Base-by-base conservation (phyloP, 2,113 vertebrate genomes). In the Sprattus sprattus region DNA sequence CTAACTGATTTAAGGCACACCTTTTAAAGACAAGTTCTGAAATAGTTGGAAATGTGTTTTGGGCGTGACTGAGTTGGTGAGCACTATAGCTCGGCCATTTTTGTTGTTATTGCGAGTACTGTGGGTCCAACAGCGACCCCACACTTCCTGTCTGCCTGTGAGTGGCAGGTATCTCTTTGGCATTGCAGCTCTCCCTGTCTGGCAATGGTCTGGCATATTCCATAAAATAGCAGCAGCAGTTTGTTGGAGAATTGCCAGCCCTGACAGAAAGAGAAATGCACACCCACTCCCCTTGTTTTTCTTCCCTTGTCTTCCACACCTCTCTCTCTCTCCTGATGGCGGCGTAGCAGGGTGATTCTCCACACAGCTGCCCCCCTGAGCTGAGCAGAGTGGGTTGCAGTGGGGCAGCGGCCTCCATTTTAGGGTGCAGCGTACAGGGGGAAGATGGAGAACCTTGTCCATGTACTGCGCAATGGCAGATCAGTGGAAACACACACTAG, bases 401-500 rank as follows among this genome's bases (percentile, higher is more conserved):
- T 84, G 90, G 91, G 81, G 88, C 87, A 89, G 89, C 90, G 91
- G 91, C 94, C 83, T 95, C 95, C 95, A 95, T 95, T 93, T 95
- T 95, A 93, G 90, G 89, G 90, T 88, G 87, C 84, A 86, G 83
- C 57, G 78, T 87, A 80, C 78, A 54, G 18, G 84, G 78, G 83
- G 86, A 85, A 87, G 87, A 88, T 82, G 82, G 88, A 86, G 80
- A 82, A 81, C 78, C 78, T 86, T 80, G 71, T 13, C 71, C 71
- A n/a, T 39, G 71, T 32, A 13, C 25, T 78, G 71, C 39, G 71
- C 71, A 16, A 78, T 78, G 71, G 71, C 32, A 78, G 64, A 9
- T 25, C 64, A 32, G 64, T 25, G 64, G 28, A 78, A 78, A 32
- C 25, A 32, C 71, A 78, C 32, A 78, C 25, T 78, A 39, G 11